Evolutionary conservation across 2,113 vertebrate species (phyloP), one percentile per base, ranked within the genome.

Genomic region (Carollia perspicillata): DNA sequence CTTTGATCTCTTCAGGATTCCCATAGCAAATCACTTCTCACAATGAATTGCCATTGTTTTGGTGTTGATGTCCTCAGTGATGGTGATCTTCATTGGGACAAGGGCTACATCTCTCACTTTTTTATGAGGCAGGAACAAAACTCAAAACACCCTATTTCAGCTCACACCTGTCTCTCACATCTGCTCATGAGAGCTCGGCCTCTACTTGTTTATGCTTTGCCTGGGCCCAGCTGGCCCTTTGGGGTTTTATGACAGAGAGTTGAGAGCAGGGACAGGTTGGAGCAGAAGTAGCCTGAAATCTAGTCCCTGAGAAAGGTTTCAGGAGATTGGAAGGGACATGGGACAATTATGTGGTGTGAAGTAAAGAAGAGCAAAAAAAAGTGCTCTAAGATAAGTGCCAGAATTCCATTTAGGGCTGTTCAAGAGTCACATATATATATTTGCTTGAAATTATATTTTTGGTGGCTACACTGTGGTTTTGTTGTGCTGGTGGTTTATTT

Each of bases 171-270:
- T 23, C 9, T 44, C 18, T 33, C 40, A 49, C 20, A 53, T 49
- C 26, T 11, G 1, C 6, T 16, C 8, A 42, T n/a, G 17, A 75
- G 0, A 84, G 22, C 9, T 33, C 40, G 37, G 23, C 3, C 72
- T 6, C 44, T 20, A 4, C 13, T 0, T 4, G 2, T 6, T 6
- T 33, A 37, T 0, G 8, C 78, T 71, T 44, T 14, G 11, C 86
- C 63, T 66, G 26, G 53, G 9, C n/a, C 68, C 47, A 0, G 16
- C 18, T 42, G 5, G 42, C 58, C 51, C 44, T 72, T 30, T 58
- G 44, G 23, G 23, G 12, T 42, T 35, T 5, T 30, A 47, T 18
- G 40, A 68, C 12, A 4, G 44, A 23, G 12, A 44, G 10, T 11
- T 23, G 51, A 71, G 22, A 78, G 40, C 81, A 58, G 11, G 7